Percentiles rank a stretch among this genome's conserved stretches.
These are phyloP conservation scores for Cheilosia vernalis DNA, from an alignment of 2,888 invertebrate genomes.

Conservation along the genomic window DNA sequence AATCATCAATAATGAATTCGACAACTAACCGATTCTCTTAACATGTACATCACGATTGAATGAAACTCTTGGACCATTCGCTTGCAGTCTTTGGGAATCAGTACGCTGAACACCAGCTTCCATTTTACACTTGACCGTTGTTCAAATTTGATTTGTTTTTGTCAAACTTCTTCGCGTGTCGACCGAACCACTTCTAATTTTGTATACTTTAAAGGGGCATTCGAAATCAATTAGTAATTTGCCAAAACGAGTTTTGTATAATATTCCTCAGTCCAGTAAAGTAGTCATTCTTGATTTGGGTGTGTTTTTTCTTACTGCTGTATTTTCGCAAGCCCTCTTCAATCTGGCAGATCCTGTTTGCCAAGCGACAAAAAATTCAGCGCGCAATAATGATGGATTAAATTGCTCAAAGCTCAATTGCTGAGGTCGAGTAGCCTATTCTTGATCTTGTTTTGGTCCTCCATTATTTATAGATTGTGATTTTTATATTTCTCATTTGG, in stretches of 20 bases:
- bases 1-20: background rate
- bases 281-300: constrained; percentile 29
- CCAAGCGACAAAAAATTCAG: constrained; percentile 5
- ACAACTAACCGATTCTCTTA: constrained; percentile 92
- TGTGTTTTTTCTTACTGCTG: constrained; percentile 3
- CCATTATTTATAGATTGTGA: constrained; percentile 20
- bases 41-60: constrained; percentile 96
- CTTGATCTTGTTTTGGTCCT: constrained; percentile 36
- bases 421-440: constrained; percentile 36
- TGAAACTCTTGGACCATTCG: constrained; percentile 89
- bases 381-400: constrained; percentile 37
- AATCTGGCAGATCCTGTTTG: constrained; percentile 37
- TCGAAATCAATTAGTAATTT: constrained; percentile 41
- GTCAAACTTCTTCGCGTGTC: constrained; percentile 26
- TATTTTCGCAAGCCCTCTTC: constrained; percentile 46
- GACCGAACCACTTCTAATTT: constrained; percentile 34
- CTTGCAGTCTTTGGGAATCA: constrained; percentile 76
- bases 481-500: constrained; percentile 8
- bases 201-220: constrained; percentile 21
- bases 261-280: constrained; percentile 12
- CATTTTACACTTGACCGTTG: constrained; percentile 60
- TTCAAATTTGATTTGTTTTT: constrained; percentile 27
- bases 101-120: constrained; percentile 76
- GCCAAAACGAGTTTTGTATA: constrained; percentile 17
- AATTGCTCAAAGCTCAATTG: constrained; percentile 62